Evolutionary conservation across 2,888 invertebrate species (phyloP).

Genomic region (Lottia gigantea): DNA sequence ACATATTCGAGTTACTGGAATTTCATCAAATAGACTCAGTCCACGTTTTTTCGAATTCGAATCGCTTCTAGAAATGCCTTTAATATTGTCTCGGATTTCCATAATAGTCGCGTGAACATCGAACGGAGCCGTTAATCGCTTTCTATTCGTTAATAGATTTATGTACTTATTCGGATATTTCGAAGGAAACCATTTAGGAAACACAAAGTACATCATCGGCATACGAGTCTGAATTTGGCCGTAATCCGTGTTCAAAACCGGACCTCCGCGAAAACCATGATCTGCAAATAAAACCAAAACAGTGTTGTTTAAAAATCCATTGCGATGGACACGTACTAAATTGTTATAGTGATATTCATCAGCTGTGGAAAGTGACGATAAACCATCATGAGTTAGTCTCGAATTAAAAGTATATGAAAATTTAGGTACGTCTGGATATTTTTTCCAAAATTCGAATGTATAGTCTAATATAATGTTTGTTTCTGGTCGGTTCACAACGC

Average conservation of each 20-base stretch:
- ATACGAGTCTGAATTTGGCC: conserved; percentile 82
- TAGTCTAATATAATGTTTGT: conserved; percentile 78
- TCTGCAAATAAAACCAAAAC: conserved; percentile 76
- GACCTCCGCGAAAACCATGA: conserved; percentile 89
- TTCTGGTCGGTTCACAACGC: conserved; percentile 77
- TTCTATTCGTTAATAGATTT: conserved; percentile 76
- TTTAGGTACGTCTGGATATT: conserved; percentile 74
- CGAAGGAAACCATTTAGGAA: conserved; percentile 79
- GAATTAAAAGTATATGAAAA: conserved; percentile 88
- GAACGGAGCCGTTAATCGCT: conserved; percentile 80
- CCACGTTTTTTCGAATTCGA: conserved; percentile 27
- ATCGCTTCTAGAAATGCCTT: not conserved
- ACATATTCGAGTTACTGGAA: conserved; percentile 81
- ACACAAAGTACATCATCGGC: conserved; percentile 79
- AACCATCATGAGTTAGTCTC: conserved; percentile 83
- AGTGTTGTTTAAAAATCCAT: conserved; percentile 41
- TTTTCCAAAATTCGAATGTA: conserved; percentile 70
- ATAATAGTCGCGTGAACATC: conserved; percentile 83
- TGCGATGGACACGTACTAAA: conserved; percentile 72
- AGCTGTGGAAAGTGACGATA: conserved; percentile 84
- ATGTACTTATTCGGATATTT: conserved; percentile 74
- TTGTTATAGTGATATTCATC: conserved; percentile 73
- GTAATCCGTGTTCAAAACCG: conserved; percentile 83
- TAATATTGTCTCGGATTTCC: conserved; percentile 71
- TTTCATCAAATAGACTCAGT: conserved; percentile 79